phyloP scores from a whole-genome alignment of 2,888 invertebrate genomes.

The Conomelus anceps region DNA sequence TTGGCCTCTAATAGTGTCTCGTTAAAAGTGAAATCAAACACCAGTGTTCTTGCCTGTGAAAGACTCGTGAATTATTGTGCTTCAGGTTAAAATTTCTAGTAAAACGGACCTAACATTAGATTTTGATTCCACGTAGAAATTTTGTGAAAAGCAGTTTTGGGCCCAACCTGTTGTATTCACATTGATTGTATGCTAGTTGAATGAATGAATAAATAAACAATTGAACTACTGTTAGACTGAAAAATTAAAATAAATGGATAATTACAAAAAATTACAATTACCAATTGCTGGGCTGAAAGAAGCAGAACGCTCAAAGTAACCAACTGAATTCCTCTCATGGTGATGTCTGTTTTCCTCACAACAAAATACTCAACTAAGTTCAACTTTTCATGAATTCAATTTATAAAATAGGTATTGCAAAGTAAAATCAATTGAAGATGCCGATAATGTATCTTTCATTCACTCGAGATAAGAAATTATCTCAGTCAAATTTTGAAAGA shows the following conservation, averaged over 20 bases:
- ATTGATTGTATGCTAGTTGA: too few species aligned
- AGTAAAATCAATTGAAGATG: background rate
- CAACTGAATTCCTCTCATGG: background rate
- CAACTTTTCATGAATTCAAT: background rate
- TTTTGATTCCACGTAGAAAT: too few species aligned
- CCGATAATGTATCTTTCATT: background rate
- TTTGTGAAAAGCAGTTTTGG: too few species aligned
- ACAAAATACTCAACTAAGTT: background rate
- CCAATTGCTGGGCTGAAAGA: background rate
- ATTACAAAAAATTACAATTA: background rate
- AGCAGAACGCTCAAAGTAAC: background rate
- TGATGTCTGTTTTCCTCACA: background rate
- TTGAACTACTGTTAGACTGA: too few species aligned
- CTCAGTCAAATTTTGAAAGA: background rate
- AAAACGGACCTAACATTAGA: too few species aligned
- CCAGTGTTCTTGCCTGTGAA: too few species aligned
- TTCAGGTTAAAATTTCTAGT: too few species aligned
- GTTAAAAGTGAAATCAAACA: too few species aligned
- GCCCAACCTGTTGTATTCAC: too few species aligned
- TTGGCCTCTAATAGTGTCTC: too few species aligned
- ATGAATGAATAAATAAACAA: too few species aligned
- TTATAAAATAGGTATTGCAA: background rate
- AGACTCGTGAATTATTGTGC: too few species aligned
- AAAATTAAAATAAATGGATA: background rate
- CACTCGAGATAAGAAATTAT: background rate